A percentile compares a stretch with the other conserved stretches of the same genome.
These are phyloP conservation scores for Sarcoramphus papa DNA, from an alignment of 2,797 vertebrate species.

Conservation along the genomic window DNA sequence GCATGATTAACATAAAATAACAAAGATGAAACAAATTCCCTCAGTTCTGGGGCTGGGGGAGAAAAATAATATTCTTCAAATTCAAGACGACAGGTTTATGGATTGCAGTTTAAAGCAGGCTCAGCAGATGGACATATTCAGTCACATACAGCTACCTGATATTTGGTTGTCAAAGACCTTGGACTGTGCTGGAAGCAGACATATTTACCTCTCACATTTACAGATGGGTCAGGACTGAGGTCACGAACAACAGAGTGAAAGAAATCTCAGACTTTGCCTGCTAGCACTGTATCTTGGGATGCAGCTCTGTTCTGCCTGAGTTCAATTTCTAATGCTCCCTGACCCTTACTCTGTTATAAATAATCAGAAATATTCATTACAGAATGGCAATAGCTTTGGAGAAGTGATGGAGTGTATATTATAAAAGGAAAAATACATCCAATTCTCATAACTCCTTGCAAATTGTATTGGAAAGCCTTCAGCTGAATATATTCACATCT, in stretches of 20 bases:
- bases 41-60: not conserved
- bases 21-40: not conserved
- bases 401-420: conserved; percentile 27
- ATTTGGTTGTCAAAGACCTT: not conserved
- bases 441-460: conserved; percentile 49
- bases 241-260: conserved; percentile 4
- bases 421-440: conserved; percentile 33
- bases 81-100: not conserved
- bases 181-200: conserved; percentile 1
- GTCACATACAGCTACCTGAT: not conserved
- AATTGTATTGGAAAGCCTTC: conserved; percentile 46
- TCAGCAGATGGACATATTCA: not conserved
- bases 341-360: conserved; percentile 49
- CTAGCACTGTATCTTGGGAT: not conserved
- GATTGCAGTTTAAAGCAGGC: not conserved
- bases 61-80: not conserved
- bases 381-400: conserved; percentile 35
- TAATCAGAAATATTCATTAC: conserved; percentile 64
- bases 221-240: not conserved
- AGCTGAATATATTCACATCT: conserved; percentile 20
- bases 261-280: conserved; percentile 5
- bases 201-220: conserved; percentile 25
- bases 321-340: conserved; percentile 39
- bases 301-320: not conserved
- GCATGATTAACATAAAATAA: not conserved